These are phyloP conservation scores for Spodoptera exigua DNA, from an alignment of 2,888 invertebrate species.

Conservation along the genomic window DNA sequence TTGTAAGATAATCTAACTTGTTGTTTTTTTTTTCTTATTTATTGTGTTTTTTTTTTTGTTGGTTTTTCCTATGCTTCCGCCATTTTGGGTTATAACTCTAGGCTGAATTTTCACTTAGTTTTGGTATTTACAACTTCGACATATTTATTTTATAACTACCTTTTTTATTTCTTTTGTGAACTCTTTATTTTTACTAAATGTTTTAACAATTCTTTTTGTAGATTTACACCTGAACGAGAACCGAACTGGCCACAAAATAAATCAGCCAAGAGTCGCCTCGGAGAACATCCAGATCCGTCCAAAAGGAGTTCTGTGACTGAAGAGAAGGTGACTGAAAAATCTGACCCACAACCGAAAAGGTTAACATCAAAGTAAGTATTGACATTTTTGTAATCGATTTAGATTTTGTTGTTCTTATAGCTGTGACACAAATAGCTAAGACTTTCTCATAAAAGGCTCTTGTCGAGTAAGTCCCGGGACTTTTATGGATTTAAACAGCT, in stretches of 20 bases:
- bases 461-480: too few species aligned
- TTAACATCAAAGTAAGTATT: constrained; percentile 73
- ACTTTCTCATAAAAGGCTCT: too few species aligned
- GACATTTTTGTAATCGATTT: not conserved
- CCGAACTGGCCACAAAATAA: constrained; percentile 69
- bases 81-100: too few species aligned
- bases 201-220: constrained; percentile 61
- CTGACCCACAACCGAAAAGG: constrained; percentile 68
- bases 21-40: constrained; percentile 27
- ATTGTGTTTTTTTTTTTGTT: constrained; percentile 7
- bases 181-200: not conserved
- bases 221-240: constrained; percentile 82
- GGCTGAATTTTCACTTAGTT: constrained; percentile 9
- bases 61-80: too few species aligned
- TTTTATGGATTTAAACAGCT: too few species aligned
- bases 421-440: too few species aligned
- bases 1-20: constrained; percentile 25
- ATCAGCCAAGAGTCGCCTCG: constrained; percentile 73
- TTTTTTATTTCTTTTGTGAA: constrained; percentile 8
- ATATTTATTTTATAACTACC: constrained; percentile 5
- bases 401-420: too few species aligned
- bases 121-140: too few species aligned
- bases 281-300: constrained; percentile 60
- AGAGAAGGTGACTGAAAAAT: constrained; percentile 64
- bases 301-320: constrained; percentile 66